Percentiles rank a stretch among this genome's conserved stretches.
phyloP scores from a whole-genome alignment of 1,140 invertebrate genomes.

The Calliopsis andreniformis region DNA sequence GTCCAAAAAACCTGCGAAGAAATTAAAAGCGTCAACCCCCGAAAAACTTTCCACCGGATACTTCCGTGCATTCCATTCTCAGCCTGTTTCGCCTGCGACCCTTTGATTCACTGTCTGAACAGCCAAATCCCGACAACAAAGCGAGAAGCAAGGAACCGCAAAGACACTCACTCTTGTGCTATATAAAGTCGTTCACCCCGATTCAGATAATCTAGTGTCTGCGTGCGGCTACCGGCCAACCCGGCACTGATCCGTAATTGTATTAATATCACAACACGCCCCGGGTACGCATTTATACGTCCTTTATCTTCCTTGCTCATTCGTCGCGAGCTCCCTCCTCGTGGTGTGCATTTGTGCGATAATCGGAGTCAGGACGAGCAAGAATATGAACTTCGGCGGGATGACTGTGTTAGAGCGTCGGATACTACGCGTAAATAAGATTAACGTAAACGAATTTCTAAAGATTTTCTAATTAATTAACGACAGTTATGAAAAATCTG shows the following conservation, averaged over 20 bases:
- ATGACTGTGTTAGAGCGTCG: background rate
- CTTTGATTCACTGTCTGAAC: constrained; percentile 62
- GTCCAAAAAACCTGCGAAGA: constrained; percentile 39
- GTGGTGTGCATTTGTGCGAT: constrained; percentile 71
- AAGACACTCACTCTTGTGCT: constrained; percentile 70
- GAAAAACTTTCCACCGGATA: constrained; percentile 7
- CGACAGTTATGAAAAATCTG: no score
- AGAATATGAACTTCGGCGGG: background rate
- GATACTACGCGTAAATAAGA: background rate
- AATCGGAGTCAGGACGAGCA: constrained; percentile 56
- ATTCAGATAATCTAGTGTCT: constrained; percentile 82
- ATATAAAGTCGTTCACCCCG: constrained; percentile 83
- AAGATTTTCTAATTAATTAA: background rate
- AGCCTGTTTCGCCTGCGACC: constrained; percentile 31
- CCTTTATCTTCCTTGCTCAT: constrained; percentile 61
- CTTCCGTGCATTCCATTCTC: constrained; percentile 25
- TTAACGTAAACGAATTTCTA: no score
- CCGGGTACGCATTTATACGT: constrained; percentile 73
- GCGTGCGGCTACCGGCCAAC: constrained; percentile 77
- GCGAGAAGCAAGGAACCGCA: constrained; percentile 51
- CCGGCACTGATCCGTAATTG: constrained; percentile 81
- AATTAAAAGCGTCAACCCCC: constrained; percentile 41
- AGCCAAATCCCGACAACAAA: constrained; percentile 62
- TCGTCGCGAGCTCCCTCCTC: constrained; percentile 40
- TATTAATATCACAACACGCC: constrained; percentile 82